These are phyloP conservation scores for Mimachlamys varia DNA, from an alignment of 2,888 invertebrate genomes.

Conservation along the genomic window DNA sequence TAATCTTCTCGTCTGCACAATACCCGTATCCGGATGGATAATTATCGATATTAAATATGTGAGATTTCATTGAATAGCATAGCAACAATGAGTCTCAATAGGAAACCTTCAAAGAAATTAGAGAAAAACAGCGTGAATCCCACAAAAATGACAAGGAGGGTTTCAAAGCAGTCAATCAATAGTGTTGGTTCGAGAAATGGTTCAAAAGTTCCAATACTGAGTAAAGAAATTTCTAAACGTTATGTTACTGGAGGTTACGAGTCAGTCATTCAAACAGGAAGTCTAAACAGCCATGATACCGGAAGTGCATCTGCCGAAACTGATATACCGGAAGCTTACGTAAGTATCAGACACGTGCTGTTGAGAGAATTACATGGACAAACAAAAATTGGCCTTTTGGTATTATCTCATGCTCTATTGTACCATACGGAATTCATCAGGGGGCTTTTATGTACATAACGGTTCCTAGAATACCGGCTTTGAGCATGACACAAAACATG, in stretches of 20 bases:
- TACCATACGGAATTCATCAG: too few species aligned
- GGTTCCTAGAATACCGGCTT: too few species aligned
- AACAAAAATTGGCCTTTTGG: too few species aligned
- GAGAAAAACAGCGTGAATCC: neutral
- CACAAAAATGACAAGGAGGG: neutral
- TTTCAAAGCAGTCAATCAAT: neutral
- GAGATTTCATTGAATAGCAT: neutral
- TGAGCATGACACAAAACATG: too few species aligned
- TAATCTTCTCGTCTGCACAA: too few species aligned
- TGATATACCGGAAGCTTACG: slow-evolving; percentile 3
- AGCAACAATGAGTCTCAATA: neutral
- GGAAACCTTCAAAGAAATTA: neutral
- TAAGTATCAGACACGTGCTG: neutral
- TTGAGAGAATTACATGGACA: too few species aligned
- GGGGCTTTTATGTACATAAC: too few species aligned
- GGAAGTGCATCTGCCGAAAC: slow-evolving; percentile 17
- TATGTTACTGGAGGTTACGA: neutral
- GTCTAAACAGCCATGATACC: neutral
- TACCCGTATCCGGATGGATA: too few species aligned
- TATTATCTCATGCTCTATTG: too few species aligned
- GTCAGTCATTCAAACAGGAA: neutral
- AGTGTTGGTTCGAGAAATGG: neutral
- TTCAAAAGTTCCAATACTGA: neutral
- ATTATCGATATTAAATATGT: too few species aligned
- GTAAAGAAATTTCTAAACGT: neutral